These are phyloP conservation scores for Thamnophis elegans DNA, from an alignment of 2,797 vertebrate genomes.

Conservation along the genomic window DNA sequence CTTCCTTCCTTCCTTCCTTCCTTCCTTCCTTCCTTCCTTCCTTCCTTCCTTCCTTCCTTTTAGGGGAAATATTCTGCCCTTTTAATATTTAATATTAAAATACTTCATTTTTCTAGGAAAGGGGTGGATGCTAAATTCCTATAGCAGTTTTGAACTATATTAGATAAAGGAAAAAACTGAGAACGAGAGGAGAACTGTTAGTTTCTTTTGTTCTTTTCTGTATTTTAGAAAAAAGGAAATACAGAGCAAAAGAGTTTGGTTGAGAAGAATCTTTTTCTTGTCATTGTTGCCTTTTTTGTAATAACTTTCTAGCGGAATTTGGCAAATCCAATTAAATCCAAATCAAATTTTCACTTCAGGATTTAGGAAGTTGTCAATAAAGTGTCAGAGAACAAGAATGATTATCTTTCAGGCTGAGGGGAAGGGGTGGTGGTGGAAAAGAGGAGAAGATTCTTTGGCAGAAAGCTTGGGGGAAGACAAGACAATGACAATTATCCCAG, in stretches of 20 bases:
- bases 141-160: not conserved
- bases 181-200: not conserved
- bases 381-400: not conserved
- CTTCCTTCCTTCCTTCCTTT: no score
- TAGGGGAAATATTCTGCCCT: no score
- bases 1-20: no score
- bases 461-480: not conserved
- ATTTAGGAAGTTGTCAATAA: not conserved
- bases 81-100: no score
- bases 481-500: not conserved
- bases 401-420: not conserved
- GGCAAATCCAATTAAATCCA: not conserved
- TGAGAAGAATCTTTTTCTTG: not conserved
- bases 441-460: not conserved
- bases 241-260: not conserved
- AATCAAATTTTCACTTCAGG: not conserved
- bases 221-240: not conserved
- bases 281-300: not conserved
- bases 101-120: no score
- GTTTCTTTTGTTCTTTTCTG: not conserved
- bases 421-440: not conserved
- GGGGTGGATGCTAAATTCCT: no score
- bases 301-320: not conserved
- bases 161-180: not conserved
- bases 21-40: no score